These are phyloP conservation scores for Collichthys lucidus DNA, from an alignment of 2,113 vertebrate species.

Conservation along the genomic window DNA sequence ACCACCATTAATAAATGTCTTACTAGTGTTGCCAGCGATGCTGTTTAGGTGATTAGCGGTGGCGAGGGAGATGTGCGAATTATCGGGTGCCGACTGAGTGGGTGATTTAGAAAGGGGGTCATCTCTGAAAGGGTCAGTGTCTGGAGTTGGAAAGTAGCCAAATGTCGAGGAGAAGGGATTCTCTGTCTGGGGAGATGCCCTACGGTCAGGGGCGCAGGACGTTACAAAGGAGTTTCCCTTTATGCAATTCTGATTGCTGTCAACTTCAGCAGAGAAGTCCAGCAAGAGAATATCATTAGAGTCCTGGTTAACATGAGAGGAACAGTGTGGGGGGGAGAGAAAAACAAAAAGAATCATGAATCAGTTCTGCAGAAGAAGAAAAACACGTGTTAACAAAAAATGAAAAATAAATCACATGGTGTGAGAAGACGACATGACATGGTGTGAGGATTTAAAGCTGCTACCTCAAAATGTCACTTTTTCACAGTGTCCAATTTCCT, in stretches of 20 bases:
- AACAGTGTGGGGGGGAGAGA: constrained; percentile 72
- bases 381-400: constrained; percentile 59
- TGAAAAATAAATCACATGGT: constrained; percentile 61
- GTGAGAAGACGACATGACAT: constrained; percentile 33
- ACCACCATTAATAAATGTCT: constrained; percentile 76
- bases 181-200: constrained; percentile 86
- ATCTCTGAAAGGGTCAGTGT: constrained; percentile 92
- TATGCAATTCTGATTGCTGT: constrained; percentile 92
- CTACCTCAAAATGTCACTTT: constrained; percentile 4
- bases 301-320: constrained; percentile 89
- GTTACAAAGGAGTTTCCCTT: constrained; percentile 89
- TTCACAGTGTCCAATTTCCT: not conserved
- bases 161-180: constrained; percentile 86
- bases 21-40: constrained; percentile 63
- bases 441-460: constrained; percentile 62
- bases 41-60: constrained; percentile 77
- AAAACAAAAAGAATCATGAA: constrained; percentile 49
- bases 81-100: constrained; percentile 70
- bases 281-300: constrained; percentile 95
- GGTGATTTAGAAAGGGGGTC: constrained; percentile 88
- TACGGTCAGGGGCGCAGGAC: constrained; percentile 82
- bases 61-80: constrained; percentile 79
- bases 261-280: constrained; percentile 95
- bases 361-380: constrained; percentile 61
- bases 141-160: constrained; percentile 92